Conservation (phyloP, 2,888 invertebrate genomes). For the Folsomia manolachei region DNA sequence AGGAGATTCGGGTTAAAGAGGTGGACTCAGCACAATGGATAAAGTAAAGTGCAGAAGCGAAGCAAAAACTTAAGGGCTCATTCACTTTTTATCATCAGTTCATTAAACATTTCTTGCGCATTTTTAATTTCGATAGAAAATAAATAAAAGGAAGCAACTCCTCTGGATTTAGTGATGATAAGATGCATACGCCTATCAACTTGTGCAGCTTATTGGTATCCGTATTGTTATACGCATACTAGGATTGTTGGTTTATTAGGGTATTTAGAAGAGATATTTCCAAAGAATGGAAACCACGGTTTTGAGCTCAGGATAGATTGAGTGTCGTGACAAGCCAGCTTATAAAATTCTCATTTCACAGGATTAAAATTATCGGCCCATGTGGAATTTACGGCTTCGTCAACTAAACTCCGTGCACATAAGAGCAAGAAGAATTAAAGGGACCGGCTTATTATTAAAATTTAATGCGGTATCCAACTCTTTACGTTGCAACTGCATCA, state of each 20-base stretch:
- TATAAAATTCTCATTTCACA: not conserved
- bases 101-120: not conserved
- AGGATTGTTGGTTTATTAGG: no score
- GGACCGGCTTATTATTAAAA: constrained; percentile 22
- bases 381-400: not conserved
- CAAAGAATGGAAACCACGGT: not conserved
- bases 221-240: no score
- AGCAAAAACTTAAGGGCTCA: not conserved
- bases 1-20: no score
- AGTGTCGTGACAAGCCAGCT: not conserved
- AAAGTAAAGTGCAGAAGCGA: constrained; percentile 19
- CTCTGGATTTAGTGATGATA: no score
- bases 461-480: constrained; percentile 22
- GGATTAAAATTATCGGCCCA: not conserved
- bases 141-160: no score
- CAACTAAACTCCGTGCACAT: not conserved
- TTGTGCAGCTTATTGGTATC: no score
- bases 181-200: no score
- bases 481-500: not conserved
- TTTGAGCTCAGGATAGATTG: not conserved
- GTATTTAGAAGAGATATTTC: no score
- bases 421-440: constrained; percentile 11
- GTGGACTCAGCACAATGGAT: not conserved
- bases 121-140: no score
- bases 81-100: not conserved